phyloP scores from a whole-genome alignment of 1,140 invertebrate genomes.

The Neotoxoptera formosana region DNA sequence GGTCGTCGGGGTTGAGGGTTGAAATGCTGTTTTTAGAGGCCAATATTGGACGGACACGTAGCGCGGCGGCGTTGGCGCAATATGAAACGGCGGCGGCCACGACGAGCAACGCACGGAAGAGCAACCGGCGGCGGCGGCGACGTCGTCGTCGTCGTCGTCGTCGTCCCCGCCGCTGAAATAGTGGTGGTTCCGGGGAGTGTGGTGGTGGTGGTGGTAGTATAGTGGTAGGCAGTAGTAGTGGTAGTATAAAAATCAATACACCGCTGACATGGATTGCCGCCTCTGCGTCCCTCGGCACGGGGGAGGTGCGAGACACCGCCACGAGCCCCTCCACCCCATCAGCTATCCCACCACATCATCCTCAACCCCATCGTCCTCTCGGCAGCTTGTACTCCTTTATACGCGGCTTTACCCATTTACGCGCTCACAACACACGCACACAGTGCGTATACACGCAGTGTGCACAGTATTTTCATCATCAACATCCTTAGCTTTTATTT shows the following conservation, averaged over 20 bases:
- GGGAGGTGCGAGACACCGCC: not conserved
- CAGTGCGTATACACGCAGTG: not conserved
- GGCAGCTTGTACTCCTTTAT: not conserved
- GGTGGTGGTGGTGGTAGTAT: not conserved
- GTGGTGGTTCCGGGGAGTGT: too few species aligned
- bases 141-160: not conserved
- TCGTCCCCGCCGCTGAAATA: too few species aligned
- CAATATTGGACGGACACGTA: conserved; percentile 1
- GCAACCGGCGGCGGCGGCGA: conserved; percentile 15
- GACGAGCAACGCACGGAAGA: not conserved
- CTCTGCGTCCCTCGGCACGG: not conserved
- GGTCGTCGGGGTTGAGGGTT: not conserved
- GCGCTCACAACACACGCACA: not conserved
- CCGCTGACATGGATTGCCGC: conserved; percentile 18
- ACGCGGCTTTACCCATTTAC: conserved; percentile 15
- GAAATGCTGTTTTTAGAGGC: not conserved
- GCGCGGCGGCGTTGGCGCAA: too few species aligned
- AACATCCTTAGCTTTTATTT: conserved; percentile 14
- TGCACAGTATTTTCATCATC: conserved; percentile 35
- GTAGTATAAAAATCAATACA: conserved; percentile 51
- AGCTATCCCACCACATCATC: not conserved
- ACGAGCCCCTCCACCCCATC: not conserved
- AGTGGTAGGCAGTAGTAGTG: conserved; percentile 12
- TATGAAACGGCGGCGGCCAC: not conserved
- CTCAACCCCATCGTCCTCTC: not conserved